Evolutionary conservation across 2,113 vertebrate species (phyloP), one percentile per base, ranked within the genome.

Genomic region (Corvus cornix): DNA sequence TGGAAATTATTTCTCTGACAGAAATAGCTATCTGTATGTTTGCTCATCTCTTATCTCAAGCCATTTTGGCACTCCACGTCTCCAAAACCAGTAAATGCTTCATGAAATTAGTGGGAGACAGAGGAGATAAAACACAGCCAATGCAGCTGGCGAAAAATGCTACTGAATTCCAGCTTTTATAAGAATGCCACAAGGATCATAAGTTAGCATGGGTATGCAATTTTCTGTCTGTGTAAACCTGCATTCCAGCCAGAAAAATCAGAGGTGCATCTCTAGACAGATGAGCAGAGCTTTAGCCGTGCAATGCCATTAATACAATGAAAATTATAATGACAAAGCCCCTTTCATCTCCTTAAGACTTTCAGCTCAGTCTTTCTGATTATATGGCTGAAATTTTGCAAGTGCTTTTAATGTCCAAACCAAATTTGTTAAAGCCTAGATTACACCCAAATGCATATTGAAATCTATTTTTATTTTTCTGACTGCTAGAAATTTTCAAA

Each of bases 331-430:
- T 26, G 51, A 46, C 27, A 44, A 85, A 94, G 13, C 58, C 52
- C 21, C 83, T 91, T 93, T 84, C 60, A 93, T 94, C 78, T 94
- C 51, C 76, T 87, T 88, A 68, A 89, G 84, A 55, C 22, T 94
- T 85, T 88, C 44, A 88, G 51, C 82, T 88, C 72, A 73, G 49
- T 68, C 43, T 21, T 88, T 80, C 51, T 94, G 88, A 96, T 92
- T 88, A 83, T 16, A 77, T 69, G 17, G 13, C 41, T 80, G 89
- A 70, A 79, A 90, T 90, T 87, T 93, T 94, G 19, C 63, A 80
- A 83, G 68, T 67, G 46, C 59, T 88, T 84, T 95, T 93, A 49
- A 51, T 53, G n/a, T 84, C 44, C 43, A 86, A 56, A 80, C 16
- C 53, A 90, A 88, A 88, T 74, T 75, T 12, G 1, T 19, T 63